Percentiles rank a stretch among this genome's conserved stretches.
phyloP scores from a whole-genome alignment of 1,140 invertebrate species.

The Drosophila tropicalis region DNA sequence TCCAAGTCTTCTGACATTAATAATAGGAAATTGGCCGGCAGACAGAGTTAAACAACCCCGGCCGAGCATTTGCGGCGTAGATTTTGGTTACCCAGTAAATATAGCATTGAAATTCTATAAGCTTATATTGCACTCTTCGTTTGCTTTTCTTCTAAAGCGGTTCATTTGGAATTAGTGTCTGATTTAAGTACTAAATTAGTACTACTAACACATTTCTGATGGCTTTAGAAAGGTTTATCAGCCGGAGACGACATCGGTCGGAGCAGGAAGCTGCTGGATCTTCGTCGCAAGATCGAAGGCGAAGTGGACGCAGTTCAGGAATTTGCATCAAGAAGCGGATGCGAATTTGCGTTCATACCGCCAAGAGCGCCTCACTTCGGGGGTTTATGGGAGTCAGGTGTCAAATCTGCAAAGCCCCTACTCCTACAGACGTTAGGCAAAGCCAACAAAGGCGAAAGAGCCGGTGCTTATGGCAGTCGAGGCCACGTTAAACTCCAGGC shows the following conservation, averaged over 20 bases:
- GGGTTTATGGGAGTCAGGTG: constrained; percentile 1
- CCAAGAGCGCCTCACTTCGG: constrained; percentile 5
- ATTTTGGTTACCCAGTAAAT: constrained; percentile 4
- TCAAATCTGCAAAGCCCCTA: no score
- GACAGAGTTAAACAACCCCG: constrained; percentile 2
- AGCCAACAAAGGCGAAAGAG: no score
- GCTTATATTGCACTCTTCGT: constrained; percentile 7
- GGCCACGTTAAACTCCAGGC: no score
- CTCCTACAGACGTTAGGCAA: no score
- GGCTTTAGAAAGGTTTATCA: constrained; percentile 4
- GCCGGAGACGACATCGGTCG: not conserved
- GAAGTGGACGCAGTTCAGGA: not conserved
- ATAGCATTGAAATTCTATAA: not conserved
- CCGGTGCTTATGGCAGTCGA: no score
- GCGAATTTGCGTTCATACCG: constrained; percentile 14
- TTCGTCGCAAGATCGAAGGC: not conserved
- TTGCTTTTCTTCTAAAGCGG: constrained; percentile 1
- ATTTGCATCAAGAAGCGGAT: constrained; percentile 9
- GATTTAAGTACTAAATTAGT: not conserved
- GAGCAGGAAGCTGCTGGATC: not conserved
- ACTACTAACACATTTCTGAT: not conserved
- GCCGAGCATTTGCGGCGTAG: not conserved
- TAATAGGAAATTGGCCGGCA: constrained; percentile 9
- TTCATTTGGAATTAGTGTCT: not conserved
- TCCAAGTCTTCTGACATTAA: no score